Conservation (phyloP, 1,140 invertebrate species). For the Stegodyphus dumicola region DNA sequence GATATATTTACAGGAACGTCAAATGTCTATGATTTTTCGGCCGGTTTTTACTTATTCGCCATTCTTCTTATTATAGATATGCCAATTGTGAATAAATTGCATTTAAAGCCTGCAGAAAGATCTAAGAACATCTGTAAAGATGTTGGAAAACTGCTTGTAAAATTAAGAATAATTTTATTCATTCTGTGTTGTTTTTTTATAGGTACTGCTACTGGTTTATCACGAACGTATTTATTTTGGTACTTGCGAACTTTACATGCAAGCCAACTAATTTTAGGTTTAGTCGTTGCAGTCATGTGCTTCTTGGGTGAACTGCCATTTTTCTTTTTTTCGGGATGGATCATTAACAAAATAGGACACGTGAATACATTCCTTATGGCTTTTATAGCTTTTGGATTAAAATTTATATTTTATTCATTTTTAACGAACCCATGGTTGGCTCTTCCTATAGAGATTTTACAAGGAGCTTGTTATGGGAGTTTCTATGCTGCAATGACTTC, state of each 20-base stretch:
- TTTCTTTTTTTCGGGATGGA: constrained; percentile 84
- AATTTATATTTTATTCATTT: constrained; percentile 85
- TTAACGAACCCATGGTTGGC: constrained; percentile 80
- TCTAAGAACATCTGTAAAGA: constrained; percentile 66
- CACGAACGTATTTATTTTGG: constrained; percentile 84
- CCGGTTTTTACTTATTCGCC: constrained; percentile 77
- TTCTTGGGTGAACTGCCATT: constrained; percentile 91
- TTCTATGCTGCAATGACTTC: constrained; percentile 88
- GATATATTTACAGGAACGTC: constrained; percentile 3
- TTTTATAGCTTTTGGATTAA: constrained; percentile 77
- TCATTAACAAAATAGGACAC: constrained; percentile 86
- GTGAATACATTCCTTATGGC: constrained; percentile 82
- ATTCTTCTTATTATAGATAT: constrained; percentile 59
- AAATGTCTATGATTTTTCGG: constrained; percentile 79
- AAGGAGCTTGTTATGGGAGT: constrained; percentile 87
- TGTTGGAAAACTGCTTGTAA: constrained; percentile 74
- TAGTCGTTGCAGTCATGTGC: constrained; percentile 81
- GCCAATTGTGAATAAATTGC: constrained; percentile 71
- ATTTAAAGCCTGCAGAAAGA: constrained; percentile 19
- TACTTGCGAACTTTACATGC: constrained; percentile 64
- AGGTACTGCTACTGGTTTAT: constrained; percentile 83
- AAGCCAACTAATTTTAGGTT: constrained; percentile 80
- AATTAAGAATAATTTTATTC: constrained; percentile 76
- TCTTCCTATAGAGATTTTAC: constrained; percentile 84
- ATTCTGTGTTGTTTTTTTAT: constrained; percentile 82